Conservation (phyloP, 2,888 invertebrate genomes). For the Laothoe populi region DNA sequence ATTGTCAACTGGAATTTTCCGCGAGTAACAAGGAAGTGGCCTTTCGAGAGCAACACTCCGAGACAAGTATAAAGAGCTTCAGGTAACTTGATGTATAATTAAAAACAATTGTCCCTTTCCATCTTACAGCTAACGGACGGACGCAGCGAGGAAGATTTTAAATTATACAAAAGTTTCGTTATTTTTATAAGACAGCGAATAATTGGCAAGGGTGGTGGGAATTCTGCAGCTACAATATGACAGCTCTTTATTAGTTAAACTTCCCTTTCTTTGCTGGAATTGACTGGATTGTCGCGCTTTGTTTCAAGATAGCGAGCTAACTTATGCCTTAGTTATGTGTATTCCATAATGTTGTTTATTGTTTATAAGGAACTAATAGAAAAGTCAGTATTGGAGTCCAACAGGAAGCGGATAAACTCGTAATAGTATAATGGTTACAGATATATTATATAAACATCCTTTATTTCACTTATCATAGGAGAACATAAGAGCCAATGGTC, state of each 20-base stretch:
- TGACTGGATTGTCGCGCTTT: too few species aligned
- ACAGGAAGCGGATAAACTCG: too few species aligned
- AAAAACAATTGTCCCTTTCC: constrained; percentile 15
- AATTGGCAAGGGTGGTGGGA: not conserved
- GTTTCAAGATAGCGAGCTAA: too few species aligned
- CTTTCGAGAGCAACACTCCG: not conserved
- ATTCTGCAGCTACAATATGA: not conserved
- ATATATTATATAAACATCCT: too few species aligned
- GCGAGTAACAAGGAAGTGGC: constrained; percentile 2
- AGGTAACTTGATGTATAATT: constrained; percentile 10
- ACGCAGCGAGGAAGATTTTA: not conserved
- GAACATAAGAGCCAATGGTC: too few species aligned
- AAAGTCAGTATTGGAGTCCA: too few species aligned
- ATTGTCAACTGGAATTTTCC: constrained; percentile 10
- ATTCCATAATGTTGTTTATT: too few species aligned
- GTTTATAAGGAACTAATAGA: too few species aligned
- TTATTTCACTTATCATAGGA: too few species aligned
- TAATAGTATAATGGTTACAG: too few species aligned
- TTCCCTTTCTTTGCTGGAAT: too few species aligned
- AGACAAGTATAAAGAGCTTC: constrained; percentile 15
- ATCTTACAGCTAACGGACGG: not conserved
- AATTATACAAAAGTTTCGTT: not conserved
- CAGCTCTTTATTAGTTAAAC: not conserved
- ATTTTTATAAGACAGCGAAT: not conserved
- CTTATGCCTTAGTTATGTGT: too few species aligned